phyloP scores from a whole-genome alignment of 2,797 vertebrate species.

The Loris lydekkerianus region DNA sequence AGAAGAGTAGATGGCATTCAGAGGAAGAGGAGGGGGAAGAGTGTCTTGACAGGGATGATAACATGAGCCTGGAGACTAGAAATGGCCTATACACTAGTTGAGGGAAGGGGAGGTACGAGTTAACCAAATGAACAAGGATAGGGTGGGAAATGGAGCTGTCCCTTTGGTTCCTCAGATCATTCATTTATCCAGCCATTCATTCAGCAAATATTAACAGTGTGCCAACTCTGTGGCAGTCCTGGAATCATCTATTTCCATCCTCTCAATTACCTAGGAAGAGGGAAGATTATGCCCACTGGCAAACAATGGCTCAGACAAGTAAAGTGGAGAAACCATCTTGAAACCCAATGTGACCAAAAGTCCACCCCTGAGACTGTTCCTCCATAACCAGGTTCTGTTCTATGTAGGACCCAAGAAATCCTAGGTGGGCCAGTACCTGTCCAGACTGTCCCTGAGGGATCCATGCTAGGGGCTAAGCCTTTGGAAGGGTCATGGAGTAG shows the following conservation, averaged over 20 bases:
- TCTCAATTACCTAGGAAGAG: not conserved
- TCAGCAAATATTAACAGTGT: not conserved
- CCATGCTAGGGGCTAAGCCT: not conserved
- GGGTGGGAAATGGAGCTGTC: slow-evolving; percentile 29
- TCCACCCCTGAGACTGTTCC: not conserved
- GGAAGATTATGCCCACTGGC: not conserved
- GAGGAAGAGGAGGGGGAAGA: not conserved
- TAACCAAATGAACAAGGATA: slow-evolving; percentile 22
- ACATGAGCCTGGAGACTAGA: slow-evolving; percentile 8
- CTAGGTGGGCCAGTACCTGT: not conserved
- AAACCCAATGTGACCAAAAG: not conserved
- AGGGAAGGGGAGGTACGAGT: not conserved
- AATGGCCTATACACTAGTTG: not conserved
- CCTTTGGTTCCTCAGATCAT: not conserved
- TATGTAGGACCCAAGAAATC: not conserved
- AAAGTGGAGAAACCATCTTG: not conserved
- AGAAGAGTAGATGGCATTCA: not conserved
- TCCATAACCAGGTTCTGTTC: not conserved
- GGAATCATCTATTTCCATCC: not conserved
- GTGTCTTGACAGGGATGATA: not conserved
- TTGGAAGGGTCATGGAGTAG: no score
- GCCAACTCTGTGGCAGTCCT: not conserved
- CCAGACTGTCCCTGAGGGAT: not conserved
- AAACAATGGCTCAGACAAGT: slow-evolving; percentile 11
- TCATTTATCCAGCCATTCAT: slow-evolving; percentile 57